Conservation (phyloP, 2,797 vertebrate genomes). For the Todus mexicanus region DNA sequence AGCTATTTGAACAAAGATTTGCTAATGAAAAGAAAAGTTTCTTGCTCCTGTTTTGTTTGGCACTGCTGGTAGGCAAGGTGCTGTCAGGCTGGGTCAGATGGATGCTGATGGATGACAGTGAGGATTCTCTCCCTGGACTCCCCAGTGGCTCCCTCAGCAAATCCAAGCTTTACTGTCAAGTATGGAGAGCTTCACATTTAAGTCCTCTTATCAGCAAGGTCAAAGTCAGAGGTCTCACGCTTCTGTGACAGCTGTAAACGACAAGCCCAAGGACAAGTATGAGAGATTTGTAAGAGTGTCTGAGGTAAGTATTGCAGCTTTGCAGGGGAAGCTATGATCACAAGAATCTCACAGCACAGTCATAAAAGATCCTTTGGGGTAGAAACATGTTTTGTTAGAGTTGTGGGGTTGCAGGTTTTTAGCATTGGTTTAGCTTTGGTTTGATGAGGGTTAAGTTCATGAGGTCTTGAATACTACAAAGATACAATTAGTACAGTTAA, state of each 20-base stretch:
- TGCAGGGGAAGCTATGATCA: background rate
- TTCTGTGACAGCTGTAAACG: background rate
- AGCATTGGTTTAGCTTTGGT: no score
- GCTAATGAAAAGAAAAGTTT: accelerated
- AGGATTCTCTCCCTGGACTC: background rate
- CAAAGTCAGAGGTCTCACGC: background rate
- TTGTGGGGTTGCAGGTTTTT: no score
- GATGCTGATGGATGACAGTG: accelerated
- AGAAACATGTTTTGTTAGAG: background rate
- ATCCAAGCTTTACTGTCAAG: background rate
- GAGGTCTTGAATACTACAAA: background rate
- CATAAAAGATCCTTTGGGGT: background rate
- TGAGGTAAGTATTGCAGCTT: background rate
- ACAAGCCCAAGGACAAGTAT: background rate
- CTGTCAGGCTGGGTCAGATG: background rate
- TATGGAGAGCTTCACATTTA: accelerated
- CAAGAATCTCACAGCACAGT: background rate
- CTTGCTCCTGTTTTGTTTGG: accelerated
- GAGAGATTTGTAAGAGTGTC: background rate
- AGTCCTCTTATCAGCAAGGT: background rate
- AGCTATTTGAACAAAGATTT: background rate
- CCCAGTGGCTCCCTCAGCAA: background rate
- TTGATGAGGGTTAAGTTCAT: no score
- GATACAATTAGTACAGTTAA: background rate
- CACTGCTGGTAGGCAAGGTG: background rate